Percentiles rank a stretch among this genome's conserved stretches.
Evolutionary conservation across 1,140 invertebrate species (phyloP).

Genomic region (Drosophila yakuba): DNA sequence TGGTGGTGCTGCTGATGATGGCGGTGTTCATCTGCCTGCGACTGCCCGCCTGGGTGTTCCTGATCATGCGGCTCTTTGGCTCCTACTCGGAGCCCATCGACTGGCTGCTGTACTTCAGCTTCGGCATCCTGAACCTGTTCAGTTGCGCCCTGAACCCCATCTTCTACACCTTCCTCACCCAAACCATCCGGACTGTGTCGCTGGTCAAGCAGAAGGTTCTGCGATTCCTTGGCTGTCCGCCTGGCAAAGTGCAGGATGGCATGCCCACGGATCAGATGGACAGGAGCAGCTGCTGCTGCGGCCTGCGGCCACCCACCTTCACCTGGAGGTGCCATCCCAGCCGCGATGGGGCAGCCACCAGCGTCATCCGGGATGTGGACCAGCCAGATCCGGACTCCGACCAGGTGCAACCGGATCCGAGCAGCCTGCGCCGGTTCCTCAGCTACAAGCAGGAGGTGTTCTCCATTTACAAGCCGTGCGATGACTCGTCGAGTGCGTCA

Average conservation of each 20-base stretch:
- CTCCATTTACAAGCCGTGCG: constrained; percentile 38
- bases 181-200: constrained; percentile 79
- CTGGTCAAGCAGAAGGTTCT: constrained; percentile 42
- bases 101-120: constrained; percentile 85
- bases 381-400: not conserved
- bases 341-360: not conserved
- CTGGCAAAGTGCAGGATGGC: constrained; percentile 10
- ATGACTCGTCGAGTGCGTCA: constrained; percentile 46
- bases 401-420: constrained; percentile 5
- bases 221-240: constrained; percentile 26
- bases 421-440: constrained; percentile 18
- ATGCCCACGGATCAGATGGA: constrained; percentile 52
- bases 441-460: constrained; percentile 35
- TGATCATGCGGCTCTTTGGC: constrained; percentile 84
- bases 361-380: constrained; percentile 1
- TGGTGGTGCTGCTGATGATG: constrained; percentile 86
- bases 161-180: constrained; percentile 86
- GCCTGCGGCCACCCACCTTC: constrained; percentile 42
- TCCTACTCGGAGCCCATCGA: constrained; percentile 62
- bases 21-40: constrained; percentile 85
- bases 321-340: constrained; percentile 52
- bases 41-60: constrained; percentile 86
- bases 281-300: constrained; percentile 41
- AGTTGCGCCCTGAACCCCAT: constrained; percentile 86
- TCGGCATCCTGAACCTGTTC: constrained; percentile 85